Base-by-base conservation (phyloP, 2,113 vertebrate genomes). In the Hippopotamus amphibius region DNA sequence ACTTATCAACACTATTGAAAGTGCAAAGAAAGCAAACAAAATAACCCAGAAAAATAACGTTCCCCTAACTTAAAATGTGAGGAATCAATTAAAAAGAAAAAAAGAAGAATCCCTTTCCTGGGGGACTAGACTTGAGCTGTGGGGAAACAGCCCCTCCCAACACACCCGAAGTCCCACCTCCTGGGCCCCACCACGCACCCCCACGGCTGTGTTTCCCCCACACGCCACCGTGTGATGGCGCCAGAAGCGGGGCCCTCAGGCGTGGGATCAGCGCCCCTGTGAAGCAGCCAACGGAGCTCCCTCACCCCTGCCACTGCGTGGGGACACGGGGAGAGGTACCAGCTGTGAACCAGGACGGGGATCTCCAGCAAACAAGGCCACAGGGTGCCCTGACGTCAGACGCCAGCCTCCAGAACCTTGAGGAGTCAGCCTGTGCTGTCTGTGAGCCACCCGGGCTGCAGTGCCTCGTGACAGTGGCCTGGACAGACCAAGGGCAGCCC, bases 211-310 rank as follows among this genome's bases (percentile, higher is more conserved):
- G 16, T 37, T 55, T 30, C 28, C 55, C 46, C 90, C 66, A 10
- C 15, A 59, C 11, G 37, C 55, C 53, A 16, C 46, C 4, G 37
- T 12, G 5, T 1, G 24, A 30, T 2, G 1, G 28, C 30, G 11
- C 21, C 9, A 57, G 72, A 16, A 48, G 83, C 16, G n/a, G 1
- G 8, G 48, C 69, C 19, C 8, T 2, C 14, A 16, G 0, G 26
- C 53, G 76, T 2, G 26, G 28, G 2, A 3, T 33, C 0, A 1
- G n/a, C 0, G 0, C 12, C 41, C 50, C 9, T 16, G 13, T 19
- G 6, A 30, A 19, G 72, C 13, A 53, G 6, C 28, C 48, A 15
- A 1, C 3, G 24, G 26, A 16, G 33, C 65, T 46, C 21, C 43
- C 46, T 1, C 21, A 6, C 41, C 7, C 63, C 19, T 5, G 2